Evolutionary conservation across 2,797 vertebrate genomes (phyloP), one percentile per base, ranked within the genome.

Genomic region (Alcedo quadribrachys): DNA sequence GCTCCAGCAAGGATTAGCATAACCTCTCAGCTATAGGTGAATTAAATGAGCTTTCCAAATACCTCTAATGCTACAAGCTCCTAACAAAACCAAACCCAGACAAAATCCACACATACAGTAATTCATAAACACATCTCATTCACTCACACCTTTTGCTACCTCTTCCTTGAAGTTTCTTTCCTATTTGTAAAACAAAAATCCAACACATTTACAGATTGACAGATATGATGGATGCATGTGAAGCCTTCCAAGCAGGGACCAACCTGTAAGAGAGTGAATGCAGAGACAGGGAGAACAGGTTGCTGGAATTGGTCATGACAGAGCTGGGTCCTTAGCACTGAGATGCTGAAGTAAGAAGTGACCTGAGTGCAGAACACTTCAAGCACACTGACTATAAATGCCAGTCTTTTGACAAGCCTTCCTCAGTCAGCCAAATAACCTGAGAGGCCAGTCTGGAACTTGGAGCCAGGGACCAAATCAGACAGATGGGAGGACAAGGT

Each of bases 1-100:
- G 48, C 55, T 92, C 80, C 86, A 51, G 46, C 50, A 63, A 63
- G 71, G 75, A 93, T 93, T 82, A 91, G 62, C 46, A 71, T 35
- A 60, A 94, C 78, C 35, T 55, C 67, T 60, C 67, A 75, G 53
- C 15, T 55, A 45, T 2, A 0, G 0, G 50, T 71, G 73, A 68
- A 75, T 20, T 33, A 78, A 90, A 81, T 18, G 25, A 90, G 55
- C 84, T 87, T 89, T 55, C 37, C 77, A 82, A 92, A 83, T 9
- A 81, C 25, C 30, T 67, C 35, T 50, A 57, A 77, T 15, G 10
- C 48, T 77, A 50, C 62, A 82, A 91, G 37, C 17, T 79, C 45
- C 1, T 2, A 91, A 37, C 32, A 79, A 91, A 91, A 51, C 10
- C 28, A 77, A 92, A 46, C 4, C 3, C 16, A 58, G 53, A 9